A percentile compares a stretch with the other conserved stretches of the same genome.
These are phyloP conservation scores for Lacerta agilis DNA, from an alignment of 2,797 vertebrate species.

Conservation along the genomic window DNA sequence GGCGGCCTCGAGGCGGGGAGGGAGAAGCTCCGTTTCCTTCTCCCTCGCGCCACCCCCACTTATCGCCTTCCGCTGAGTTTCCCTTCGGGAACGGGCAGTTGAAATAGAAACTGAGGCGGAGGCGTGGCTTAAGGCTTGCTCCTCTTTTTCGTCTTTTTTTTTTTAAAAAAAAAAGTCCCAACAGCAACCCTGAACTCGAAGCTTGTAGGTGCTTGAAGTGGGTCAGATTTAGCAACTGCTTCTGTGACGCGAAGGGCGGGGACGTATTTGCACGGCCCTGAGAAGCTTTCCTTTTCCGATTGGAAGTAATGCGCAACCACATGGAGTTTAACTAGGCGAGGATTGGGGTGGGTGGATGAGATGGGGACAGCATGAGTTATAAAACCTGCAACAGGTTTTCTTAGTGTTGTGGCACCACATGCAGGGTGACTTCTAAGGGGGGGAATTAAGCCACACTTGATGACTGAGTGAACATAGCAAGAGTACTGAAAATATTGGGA, in stretches of 20 bases:
- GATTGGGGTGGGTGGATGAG: not conserved
- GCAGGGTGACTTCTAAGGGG: not conserved
- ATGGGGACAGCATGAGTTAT: too few species aligned
- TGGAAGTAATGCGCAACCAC: not conserved
- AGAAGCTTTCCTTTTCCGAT: not conserved
- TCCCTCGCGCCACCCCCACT: accelerated
- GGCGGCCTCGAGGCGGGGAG: not conserved
- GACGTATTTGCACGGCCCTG: too few species aligned
- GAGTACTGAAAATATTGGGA: not conserved
- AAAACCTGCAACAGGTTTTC: too few species aligned
- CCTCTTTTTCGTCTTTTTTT: too few species aligned
- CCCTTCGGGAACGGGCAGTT: too few species aligned
- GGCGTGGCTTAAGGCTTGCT: too few species aligned
- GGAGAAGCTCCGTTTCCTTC: too few species aligned
- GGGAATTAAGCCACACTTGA: too few species aligned
- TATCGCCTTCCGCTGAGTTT: not conserved
- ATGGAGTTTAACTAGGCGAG: not conserved
- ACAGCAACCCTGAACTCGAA: too few species aligned
- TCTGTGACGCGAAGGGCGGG: not conserved
- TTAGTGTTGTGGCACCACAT: not conserved
- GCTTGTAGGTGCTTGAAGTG: not conserved
- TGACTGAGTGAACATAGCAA: too few species aligned
- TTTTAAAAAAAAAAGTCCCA: too few species aligned
- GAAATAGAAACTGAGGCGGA: too few species aligned
- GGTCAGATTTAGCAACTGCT: not conserved